A percentile compares a stretch with the other conserved stretches of the same genome.
phyloP scores from a whole-genome alignment of 1,140 invertebrate genomes.

The Drosophila quadrilineata region DNA sequence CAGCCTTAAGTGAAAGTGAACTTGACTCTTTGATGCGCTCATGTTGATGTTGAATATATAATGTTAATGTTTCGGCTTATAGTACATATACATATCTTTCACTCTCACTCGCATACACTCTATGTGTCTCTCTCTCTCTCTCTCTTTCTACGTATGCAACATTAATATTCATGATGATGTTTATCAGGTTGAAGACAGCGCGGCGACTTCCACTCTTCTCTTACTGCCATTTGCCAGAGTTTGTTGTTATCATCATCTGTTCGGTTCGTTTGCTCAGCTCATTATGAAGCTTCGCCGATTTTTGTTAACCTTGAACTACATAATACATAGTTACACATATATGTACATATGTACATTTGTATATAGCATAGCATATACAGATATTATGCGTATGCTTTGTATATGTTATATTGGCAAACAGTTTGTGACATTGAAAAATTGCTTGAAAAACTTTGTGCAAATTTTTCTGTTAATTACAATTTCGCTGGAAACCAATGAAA shows the following conservation, averaged over 20 bases:
- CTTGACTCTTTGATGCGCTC: conserved; percentile 58
- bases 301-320: conserved; percentile 69
- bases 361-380: too few species aligned
- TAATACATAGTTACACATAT: conserved; percentile 13
- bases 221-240: background rate
- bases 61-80: conserved; percentile 35
- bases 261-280: conserved; percentile 55
- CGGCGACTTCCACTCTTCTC: conserved; percentile 15
- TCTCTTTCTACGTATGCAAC: conserved; percentile 32
- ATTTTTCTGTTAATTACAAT: too few species aligned
- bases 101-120: too few species aligned
- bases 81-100: background rate
- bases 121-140: background rate
- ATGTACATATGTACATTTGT: conserved; percentile 27
- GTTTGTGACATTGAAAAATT: conserved; percentile 25
- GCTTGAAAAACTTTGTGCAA: background rate
- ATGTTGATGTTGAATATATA: conserved; percentile 34
- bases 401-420: conserved; percentile 27
- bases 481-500: too few species aligned
- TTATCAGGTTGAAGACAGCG: conserved; percentile 51
- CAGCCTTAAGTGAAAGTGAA: conserved; percentile 73
- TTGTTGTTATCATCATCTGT: conserved; percentile 9
- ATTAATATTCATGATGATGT: conserved; percentile 74
- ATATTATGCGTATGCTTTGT: background rate
- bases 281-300: conserved; percentile 66